Base-by-base conservation (phyloP, 2,888 invertebrate genomes). In the Polietes domitor region DNA sequence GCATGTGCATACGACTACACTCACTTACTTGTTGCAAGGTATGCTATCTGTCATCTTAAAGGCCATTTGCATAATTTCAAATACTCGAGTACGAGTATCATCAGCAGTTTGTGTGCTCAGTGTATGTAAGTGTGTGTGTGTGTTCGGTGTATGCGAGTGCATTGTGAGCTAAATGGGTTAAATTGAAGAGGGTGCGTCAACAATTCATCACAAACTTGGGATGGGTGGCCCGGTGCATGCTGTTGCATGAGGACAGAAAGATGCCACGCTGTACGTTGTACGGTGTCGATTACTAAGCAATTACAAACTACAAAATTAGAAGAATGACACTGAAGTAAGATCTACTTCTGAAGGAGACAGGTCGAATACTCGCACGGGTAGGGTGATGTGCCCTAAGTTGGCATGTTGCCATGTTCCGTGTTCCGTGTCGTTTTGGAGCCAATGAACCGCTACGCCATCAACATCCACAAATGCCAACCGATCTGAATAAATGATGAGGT, bases 1-100 rank as follows among this genome's bases (percentile, higher is more conserved):
- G 12, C 37, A 47, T 17, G 53, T 53, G 26, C 63, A 17, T 32
- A 17, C 17, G 17, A 7, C 17, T 17, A 32, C 17, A 17, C 17
- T 17, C 28, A 32, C 24, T 10, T 17, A 63, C 63, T 63, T 63
- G 63, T 28, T 32, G 28, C 63, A 12, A 63, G 32, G 61, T 28
- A 21, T 10, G 12, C 19, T 26, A 53, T 53, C 50, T 53, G 24
- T 4, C 26, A 32, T 63, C 63, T 63, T 17, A 63, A 28, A 32
- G 32, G 32, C 63, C n/a, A 63, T 63, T 63, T 63, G 63, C 63
- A 63, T 63, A 63, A 63, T 63, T 63, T 47, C 19, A 50, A 70
- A 47, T 70, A 17, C 43, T 28, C 47, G 24, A 47, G 47, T 15
- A 24, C 47, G 24, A 47, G 47, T 15, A 24, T 43, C 70, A 70